Evolutionary conservation across 2,888 invertebrate genomes (phyloP), one percentile per base, ranked within the genome.

Genomic region (Octodonta nipae): DNA sequence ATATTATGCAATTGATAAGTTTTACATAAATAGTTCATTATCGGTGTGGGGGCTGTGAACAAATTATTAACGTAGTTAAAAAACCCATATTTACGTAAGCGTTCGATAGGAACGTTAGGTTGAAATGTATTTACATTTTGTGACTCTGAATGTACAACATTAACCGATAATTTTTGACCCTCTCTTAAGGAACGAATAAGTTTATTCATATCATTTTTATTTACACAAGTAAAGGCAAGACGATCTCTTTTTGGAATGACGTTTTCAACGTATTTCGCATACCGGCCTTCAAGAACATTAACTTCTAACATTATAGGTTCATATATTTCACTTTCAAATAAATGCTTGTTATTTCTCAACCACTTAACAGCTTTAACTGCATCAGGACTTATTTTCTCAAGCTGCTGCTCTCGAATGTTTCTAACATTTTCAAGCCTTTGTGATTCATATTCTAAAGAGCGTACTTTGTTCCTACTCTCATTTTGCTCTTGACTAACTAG

Each of bases 231-330:
- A 56, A 95, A 93, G 0, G 89, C 86, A 1, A 77, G 56, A 33
- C 89, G 60, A 55, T 93, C 92, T 1, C 78, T 66, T 1, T 65
- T 52, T 0, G 72, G 52, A 1, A 93, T 72, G 0, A 75, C 68
- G 31, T 70, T 73, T 58, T 93, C 92, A 2, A 92, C 61, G 56
- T 80, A 91, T 28, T 78, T 78, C 0, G 85, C 72, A 56, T 73
- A 70, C n/a, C 65, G 64, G 0, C 67, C 61, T 29, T 78, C 72
- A 4, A 69, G 66, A 40, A 80, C 72, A 50, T 75, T 73, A 46
- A 79, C 74, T 61, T 76, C 77, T 1, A 89, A 59, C 58, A 91
- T 67, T 66, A 91, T 80, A 0, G 93, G 92, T 44, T 85, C 83
- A 50, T 81, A 76, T 2, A 92, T 71, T 11, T 66, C 64, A 0